Evolutionary conservation across 2,888 invertebrate genomes (phyloP), one percentile per base, ranked within the genome.

Genomic region (Reticulitermes lucifugus): DNA sequence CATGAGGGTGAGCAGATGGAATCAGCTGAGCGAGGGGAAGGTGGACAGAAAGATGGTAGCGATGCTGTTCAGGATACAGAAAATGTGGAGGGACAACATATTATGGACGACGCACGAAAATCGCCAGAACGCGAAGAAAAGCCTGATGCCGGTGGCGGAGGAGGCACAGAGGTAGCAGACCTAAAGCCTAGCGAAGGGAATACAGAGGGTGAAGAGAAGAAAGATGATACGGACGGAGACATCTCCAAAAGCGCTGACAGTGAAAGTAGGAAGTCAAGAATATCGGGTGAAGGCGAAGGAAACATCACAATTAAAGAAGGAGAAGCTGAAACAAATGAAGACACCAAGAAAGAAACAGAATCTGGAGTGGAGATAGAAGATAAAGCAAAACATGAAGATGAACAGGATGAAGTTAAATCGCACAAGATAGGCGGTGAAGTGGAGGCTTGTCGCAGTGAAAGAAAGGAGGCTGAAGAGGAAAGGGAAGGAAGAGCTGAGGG

Each of bases 1-100:
- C 89, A 5, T 84, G 87, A 85, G 21, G 59, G 59, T 12, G 85
- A 84, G 29, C 14, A 14, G 55, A 18, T 18, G 14, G 55, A 18
- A 5, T 55, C 18, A 18, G 18, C 14, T 18, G 18, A 55, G 55
- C 7, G 51, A 55, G 18, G 55, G 18, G 2, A 18, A 18, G 55
- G 5, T 18, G 55, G 18, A 55, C 55, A 18, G 55, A 18, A 55
- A 4, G 55, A 18, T 2, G 55, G 1, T 6, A n/a, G 25, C n/a
- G 25, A 65, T n/a, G 25, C 7, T 7, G n/a, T 10, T 10, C 65
- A 12, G 25, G 25, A 2, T n/a, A 65, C 65, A 2, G 12, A n/a
- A 85, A 86, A 21, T n/a, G 43, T 43, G 3, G n/a, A 85, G 70
- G 85, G 86, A 46, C 81, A 87, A 59, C 35, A 35, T 35, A 4